Evolutionary conservation across 2,797 vertebrate species (phyloP), one percentile per base, ranked within the genome.

Genomic region (Sternotherus odoratus): DNA sequence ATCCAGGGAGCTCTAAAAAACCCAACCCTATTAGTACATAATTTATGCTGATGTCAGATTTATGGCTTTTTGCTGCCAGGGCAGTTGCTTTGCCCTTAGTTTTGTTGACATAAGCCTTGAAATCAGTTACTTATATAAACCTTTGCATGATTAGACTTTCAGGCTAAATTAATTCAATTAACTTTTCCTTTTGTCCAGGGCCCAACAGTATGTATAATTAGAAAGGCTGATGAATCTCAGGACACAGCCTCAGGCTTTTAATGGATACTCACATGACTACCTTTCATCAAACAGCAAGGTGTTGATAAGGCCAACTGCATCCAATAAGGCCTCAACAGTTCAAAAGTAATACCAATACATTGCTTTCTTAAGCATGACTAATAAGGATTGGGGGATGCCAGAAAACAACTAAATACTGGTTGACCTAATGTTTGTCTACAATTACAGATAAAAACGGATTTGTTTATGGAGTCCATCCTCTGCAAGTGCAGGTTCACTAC

Each of bases 21-120:
- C n/a, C n/a, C n/a, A n/a, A n/a, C n/a, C n/a, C n/a, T n/a, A n/a
- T n/a, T n/a, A n/a, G n/a, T n/a, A n/a, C n/a, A n/a, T n/a, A n/a
- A 24, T 0, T 0, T 3, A 21, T 3, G 0, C 23, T 5, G 17
- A 6, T 15, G 21, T 0, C 0, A 1, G 0, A 1, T 49, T 33
- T 0, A 49, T 43, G 1, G 3, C 28, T 21, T 2, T 2, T 17
- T 11, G 54, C 50, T 8, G 0, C 8, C 49, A 28, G 36, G 9
- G 4, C 75, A 12, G 9, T 57, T 51, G 6, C 12, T 83, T 79
- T 23, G 13, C 23, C 39, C 5, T 3, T 15, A 0, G 7, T 66
- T 83, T 66, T 21, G 12, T 51, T 60, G 19, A 49, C 26, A n/a
- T 0, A 0, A 63, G 93, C 6, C 16, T 2, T 3, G 1, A 4